These are phyloP conservation scores for Laterallus jamaicensis DNA, from an alignment of 2,113 vertebrate genomes.

Conservation along the genomic window DNA sequence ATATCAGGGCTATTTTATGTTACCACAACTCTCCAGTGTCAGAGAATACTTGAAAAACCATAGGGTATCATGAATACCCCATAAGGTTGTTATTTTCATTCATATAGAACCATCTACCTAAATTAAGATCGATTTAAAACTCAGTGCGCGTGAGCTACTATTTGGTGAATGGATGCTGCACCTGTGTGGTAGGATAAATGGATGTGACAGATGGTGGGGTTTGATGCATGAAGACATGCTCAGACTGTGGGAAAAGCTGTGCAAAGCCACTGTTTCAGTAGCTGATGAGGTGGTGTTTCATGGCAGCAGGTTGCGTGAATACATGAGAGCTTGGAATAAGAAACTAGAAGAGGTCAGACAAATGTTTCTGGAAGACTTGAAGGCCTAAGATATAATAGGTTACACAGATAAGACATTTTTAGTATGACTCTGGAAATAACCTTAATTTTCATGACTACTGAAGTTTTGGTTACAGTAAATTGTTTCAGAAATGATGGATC, in stretches of 20 bases:
- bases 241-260: conserved; percentile 24
- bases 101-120: background rate
- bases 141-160: background rate
- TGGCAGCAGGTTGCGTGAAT: background rate
- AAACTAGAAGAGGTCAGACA: background rate
- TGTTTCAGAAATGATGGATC: background rate
- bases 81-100: background rate
- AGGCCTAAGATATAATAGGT: background rate
- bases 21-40: background rate
- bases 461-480: background rate
- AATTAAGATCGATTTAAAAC: conserved; percentile 9
- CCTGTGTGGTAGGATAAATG: conserved; percentile 36
- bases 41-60: background rate
- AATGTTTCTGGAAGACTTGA: background rate
- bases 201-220: conserved; percentile 49
- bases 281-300: background rate
- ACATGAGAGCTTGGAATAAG: background rate
- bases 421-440: background rate
- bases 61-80: background rate
- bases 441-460: background rate
- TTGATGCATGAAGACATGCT: conserved; percentile 29
- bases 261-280: background rate
- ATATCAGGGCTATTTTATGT: background rate
- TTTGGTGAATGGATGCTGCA: conserved; percentile 11
- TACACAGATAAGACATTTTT: background rate